These are phyloP conservation scores for Dendrocopos noguchii DNA, from an alignment of 2,113 vertebrate genomes.

Conservation along the genomic window DNA sequence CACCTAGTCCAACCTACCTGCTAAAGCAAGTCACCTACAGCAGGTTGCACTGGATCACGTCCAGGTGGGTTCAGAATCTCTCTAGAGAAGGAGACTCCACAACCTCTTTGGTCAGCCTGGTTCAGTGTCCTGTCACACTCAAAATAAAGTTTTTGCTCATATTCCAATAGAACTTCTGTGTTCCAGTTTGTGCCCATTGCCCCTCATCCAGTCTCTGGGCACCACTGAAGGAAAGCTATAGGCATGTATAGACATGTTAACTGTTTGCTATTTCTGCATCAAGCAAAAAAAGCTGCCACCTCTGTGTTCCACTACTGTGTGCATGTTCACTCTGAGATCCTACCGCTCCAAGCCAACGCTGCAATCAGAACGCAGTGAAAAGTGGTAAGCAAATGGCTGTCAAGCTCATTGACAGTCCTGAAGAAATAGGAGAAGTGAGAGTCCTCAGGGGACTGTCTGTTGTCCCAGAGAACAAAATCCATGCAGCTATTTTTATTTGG, in stretches of 20 bases:
- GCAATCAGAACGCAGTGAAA: conserved; percentile 14
- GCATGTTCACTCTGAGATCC: not conserved
- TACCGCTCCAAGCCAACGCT: not conserved
- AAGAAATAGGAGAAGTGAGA: not conserved
- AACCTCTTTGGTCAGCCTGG: not conserved
- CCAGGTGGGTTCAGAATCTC: not conserved
- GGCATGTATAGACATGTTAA: not conserved
- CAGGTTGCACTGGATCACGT: not conserved
- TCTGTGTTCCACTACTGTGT: accelerated
- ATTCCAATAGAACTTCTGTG: not conserved
- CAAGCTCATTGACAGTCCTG: not conserved
- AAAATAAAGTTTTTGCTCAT: not conserved
- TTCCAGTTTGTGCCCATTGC: not conserved
- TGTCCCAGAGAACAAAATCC: conserved; percentile 49
- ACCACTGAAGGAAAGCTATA: not conserved
- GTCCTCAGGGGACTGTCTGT: conserved; percentile 7
- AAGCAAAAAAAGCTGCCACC: not conserved
- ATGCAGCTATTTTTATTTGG: conserved; percentile 41
- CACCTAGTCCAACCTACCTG: not conserved
- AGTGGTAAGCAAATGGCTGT: not conserved
- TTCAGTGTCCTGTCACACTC: not conserved
- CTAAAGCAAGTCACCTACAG: not conserved
- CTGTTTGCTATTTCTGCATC: not conserved
- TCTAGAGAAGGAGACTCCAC: not conserved
- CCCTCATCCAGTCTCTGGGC: not conserved